Percentiles rank a stretch among this genome's conserved stretches.
These are phyloP conservation scores for Chiloscyllium plagiosum DNA, from an alignment of 2,113 vertebrate genomes.

Conservation along the genomic window DNA sequence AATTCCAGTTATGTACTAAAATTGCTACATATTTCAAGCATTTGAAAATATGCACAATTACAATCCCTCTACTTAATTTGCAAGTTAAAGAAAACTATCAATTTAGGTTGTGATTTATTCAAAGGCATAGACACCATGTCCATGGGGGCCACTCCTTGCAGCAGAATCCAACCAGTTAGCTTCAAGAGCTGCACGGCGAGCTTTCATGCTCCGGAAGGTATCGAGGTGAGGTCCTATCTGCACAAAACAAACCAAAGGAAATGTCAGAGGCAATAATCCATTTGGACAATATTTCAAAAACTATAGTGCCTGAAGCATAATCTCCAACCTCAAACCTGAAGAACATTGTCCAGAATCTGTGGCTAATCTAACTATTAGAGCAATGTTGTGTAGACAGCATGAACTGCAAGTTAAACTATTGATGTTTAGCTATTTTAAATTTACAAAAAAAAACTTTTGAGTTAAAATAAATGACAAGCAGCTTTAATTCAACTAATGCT, in stretches of 20 bases:
- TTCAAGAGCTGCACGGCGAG: conserved; percentile 52
- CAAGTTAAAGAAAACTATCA: not conserved
- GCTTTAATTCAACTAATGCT: not conserved
- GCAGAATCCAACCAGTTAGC: conserved; percentile 51
- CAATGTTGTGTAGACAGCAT: not conserved
- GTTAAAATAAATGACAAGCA: not conserved
- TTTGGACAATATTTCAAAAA: not conserved
- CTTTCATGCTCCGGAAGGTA: conserved; percentile 62
- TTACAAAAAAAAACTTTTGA: not conserved
- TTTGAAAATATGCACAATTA: not conserved
- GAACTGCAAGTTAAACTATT: not conserved
- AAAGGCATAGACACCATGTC: conserved; percentile 50
- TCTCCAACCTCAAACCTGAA: not conserved
- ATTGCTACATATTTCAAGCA: conserved; percentile 5
- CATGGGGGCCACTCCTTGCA: conserved; percentile 45
- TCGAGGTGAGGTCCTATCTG: conserved; percentile 67
- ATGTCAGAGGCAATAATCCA: not conserved
- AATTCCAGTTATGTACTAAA: not conserved
- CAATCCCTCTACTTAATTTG: not conserved
- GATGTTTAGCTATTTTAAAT: not conserved
- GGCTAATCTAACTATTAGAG: not conserved
- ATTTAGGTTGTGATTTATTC: conserved; percentile 38
- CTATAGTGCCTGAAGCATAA: not conserved
- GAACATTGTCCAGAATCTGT: not conserved
- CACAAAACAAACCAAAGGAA: conserved; percentile 5